Conservation (phyloP, 2,113 vertebrate species). For the Tupaia tana region DNA sequence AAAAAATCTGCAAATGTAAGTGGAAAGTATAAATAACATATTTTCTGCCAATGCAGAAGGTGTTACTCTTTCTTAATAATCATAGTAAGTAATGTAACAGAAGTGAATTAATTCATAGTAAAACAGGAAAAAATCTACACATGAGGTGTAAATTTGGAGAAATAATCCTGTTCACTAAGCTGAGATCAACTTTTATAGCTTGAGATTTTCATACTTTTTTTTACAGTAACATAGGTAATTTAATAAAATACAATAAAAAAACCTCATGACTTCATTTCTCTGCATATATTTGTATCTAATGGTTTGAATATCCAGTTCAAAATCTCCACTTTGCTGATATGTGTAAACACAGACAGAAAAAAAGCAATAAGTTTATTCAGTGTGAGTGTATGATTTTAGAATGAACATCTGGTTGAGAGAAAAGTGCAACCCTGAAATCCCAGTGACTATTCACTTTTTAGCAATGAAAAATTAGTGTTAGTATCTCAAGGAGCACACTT, state of each 20-base stretch:
- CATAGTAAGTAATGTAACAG: constrained; percentile 3
- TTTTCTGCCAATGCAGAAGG: constrained; percentile 40
- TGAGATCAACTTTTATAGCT: neutral
- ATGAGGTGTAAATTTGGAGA: neutral
- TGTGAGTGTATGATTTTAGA: constrained; percentile 46
- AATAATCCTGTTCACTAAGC: neutral
- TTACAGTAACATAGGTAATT: neutral
- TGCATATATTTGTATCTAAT: constrained; percentile 33
- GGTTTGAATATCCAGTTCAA: neutral
- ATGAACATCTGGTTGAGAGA: constrained; percentile 31
- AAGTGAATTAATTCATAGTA: constrained; percentile 8
- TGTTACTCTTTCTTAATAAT: constrained; percentile 54
- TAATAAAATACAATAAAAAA: constrained; percentile 1
- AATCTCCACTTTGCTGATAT: constrained; percentile 13
- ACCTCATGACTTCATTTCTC: neutral
- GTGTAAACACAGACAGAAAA: neutral
- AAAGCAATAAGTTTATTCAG: neutral
- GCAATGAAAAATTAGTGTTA: neutral
- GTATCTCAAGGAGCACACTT: neutral
- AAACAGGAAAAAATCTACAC: neutral
- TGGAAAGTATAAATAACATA: constrained; percentile 59
- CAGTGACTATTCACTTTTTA: neutral
- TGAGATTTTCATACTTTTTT: neutral
- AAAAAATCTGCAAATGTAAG: neutral
- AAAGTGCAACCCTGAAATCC: neutral